Conservation (phyloP, 1,140 invertebrate genomes). For the Lucilia sericata region DNA sequence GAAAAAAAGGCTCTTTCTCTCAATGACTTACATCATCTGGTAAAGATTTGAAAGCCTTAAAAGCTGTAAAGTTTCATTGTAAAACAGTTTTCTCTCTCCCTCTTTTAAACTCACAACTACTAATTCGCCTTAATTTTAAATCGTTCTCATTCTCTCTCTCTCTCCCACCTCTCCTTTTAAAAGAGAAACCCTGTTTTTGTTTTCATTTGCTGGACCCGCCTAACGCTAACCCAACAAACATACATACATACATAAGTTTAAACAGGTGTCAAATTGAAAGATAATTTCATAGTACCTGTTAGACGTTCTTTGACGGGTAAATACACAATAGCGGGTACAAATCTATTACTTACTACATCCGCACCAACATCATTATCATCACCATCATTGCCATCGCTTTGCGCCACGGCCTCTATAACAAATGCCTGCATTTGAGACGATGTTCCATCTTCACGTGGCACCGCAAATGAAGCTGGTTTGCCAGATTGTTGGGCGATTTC, state of each 20-base stretch:
- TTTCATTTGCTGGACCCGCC: too few relatives aligned
- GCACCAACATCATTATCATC: too few relatives aligned
- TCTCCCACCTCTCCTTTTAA: too few relatives aligned
- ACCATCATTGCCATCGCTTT: constrained; percentile 51
- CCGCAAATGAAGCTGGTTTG: constrained; percentile 58
- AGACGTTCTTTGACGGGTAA: constrained; percentile 89
- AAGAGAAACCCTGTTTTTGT: too few relatives aligned
- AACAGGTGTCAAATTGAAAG: constrained; percentile 92
- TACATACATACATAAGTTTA: constrained; percentile 66
- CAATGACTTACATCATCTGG: too few relatives aligned
- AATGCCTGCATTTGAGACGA: constrained; percentile 64
- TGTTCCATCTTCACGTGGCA: constrained; percentile 49
- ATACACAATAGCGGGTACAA: constrained; percentile 91
- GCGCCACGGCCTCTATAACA: constrained; percentile 47
- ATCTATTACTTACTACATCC: constrained; percentile 68
- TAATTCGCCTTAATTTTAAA: too few relatives aligned
- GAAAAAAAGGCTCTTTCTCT: too few relatives aligned
- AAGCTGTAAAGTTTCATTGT: too few relatives aligned
- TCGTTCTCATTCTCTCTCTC: too few relatives aligned
- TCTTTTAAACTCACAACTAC: neutral
- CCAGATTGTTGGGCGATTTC: constrained; percentile 59
- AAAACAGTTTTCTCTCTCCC: neutral
- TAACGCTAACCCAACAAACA: neutral
- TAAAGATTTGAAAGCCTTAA: too few relatives aligned
- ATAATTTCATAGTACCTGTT: constrained; percentile 83